Base-by-base conservation (phyloP, 2,888 invertebrate species). In the Limnephilus auricula region DNA sequence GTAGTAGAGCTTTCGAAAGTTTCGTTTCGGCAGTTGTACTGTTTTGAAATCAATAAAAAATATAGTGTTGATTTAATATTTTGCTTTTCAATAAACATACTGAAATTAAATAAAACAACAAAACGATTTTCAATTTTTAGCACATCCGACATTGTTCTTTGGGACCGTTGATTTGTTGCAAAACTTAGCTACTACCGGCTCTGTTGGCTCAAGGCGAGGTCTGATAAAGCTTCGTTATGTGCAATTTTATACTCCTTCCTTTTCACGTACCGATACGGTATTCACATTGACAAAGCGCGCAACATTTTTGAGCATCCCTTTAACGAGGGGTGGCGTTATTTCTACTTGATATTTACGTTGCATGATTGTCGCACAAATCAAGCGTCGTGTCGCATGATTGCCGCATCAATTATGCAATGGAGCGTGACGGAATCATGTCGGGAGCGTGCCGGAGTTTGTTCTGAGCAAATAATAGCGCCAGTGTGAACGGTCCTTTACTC, bases 331-430 rank as follows among this genome's bases (percentile, higher is more conserved):
- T 32, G 82, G 18, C 31, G 10, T 32, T 25, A 18, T 31, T 34
- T 15, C 31, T 30, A 37, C 82, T 32, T 82, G 15, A 32, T 82
- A 82, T 82, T 82, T 82, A 82, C 82, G 82, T 82, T 34, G 82
- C 82, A 82, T 82, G 82, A 82, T 82, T 82, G 82, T 37, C 82
- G 85, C 40, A 37, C 85, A 37, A 85, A 85, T 85, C 85, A 85
- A 30, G 31, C 45, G 45, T 82, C 85, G 85, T 40, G 85, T 85
- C 85, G 85, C 85, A 80, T 91, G 91, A 91, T 91, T 91, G 91
- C 65, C 82, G 89, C 86, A 91, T 91, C 91, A 91, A 91, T 91
- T 91, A 91, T 91, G 82, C 91, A 91, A 89, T 91, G 91, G 84
- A 83, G 84, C 89, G 89, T 91, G 89, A 65, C 79, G 86, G 83